Percentiles rank a stretch among this genome's conserved stretches.
Evolutionary conservation across 2,888 invertebrate genomes (phyloP).

Genomic region (Caenorhabditis zanzibari): DNA sequence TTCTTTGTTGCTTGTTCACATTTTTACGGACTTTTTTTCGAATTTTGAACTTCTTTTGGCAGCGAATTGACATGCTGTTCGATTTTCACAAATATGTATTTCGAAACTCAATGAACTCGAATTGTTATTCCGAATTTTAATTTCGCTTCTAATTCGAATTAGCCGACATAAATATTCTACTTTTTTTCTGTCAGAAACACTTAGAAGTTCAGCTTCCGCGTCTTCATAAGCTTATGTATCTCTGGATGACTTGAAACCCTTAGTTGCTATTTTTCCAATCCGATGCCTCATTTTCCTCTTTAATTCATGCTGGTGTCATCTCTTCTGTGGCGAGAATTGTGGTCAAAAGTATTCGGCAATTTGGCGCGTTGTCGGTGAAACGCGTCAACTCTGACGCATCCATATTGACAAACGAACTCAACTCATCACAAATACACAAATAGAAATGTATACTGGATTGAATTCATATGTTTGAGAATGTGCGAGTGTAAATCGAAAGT

Average conservation of each 20-base stretch:
- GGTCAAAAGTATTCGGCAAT: slow-evolving; percentile 39
- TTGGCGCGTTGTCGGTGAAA: slow-evolving; percentile 25
- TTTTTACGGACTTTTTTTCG: slow-evolving; percentile 14
- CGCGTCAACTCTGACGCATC: slow-evolving; percentile 55
- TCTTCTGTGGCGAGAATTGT: background rate
- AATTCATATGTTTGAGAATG: slow-evolving; percentile 1
- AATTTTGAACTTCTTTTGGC: slow-evolving; percentile 6
- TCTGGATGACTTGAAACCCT: too few relatives aligned
- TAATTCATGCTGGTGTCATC: slow-evolving; percentile 43
- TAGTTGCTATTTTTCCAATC: background rate
- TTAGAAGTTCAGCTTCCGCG: too few relatives aligned
- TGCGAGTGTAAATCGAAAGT: background rate
- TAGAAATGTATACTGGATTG: slow-evolving; percentile 37
- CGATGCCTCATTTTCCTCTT: slow-evolving; percentile 3
- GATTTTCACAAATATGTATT: background rate
- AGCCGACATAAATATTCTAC: too few relatives aligned
- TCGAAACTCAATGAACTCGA: background rate
- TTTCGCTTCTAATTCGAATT: too few relatives aligned
- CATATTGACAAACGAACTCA: slow-evolving; percentile 58
- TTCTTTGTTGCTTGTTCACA: slow-evolving; percentile 16
- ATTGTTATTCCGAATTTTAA: too few relatives aligned
- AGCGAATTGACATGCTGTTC: background rate
- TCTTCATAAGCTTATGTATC: too few relatives aligned
- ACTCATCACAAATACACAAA: slow-evolving; percentile 62
- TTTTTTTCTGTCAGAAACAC: too few relatives aligned